Evolutionary conservation across 2,797 vertebrate species (phyloP).

Genomic region (Karalla daura): DNA sequence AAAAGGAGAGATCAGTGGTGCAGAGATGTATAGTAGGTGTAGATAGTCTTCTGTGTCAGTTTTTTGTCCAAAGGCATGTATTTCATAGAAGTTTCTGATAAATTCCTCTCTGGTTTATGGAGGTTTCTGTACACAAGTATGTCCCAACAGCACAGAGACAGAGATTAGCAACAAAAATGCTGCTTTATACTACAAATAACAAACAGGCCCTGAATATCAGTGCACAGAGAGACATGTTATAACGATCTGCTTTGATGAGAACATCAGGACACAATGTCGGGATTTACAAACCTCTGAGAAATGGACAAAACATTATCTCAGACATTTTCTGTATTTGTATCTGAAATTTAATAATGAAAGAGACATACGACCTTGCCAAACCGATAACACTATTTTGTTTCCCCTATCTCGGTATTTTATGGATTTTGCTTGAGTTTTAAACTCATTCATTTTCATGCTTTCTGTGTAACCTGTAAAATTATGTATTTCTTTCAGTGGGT

Average conservation of each 20-base stretch:
- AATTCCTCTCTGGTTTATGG: neutral
- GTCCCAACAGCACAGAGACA: no score
- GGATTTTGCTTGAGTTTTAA: no score
- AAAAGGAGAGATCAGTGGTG: neutral
- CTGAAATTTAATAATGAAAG: no score
- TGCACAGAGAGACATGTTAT: neutral
- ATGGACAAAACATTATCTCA: neutral
- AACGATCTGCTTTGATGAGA: neutral
- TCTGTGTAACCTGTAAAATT: no score
- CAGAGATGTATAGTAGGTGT: neutral
- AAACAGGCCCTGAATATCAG: neutral
- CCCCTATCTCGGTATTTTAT: no score
- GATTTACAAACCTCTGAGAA: neutral
- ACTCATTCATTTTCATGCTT: no score
- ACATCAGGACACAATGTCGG: neutral
- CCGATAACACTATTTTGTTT: no score
- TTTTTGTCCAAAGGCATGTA: neutral
- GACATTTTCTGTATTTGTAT: no score
- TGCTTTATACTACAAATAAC: no score
- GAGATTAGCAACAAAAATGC: no score
- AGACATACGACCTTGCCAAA: no score
- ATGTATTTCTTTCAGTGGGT: no score
- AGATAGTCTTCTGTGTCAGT: rapidly evolving
- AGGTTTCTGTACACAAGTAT: neutral
- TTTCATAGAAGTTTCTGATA: neutral